Evolutionary conservation across 1,140 invertebrate genomes (phyloP), one percentile per base, ranked within the genome.

Genomic region (Portunus trituberculatus): DNA sequence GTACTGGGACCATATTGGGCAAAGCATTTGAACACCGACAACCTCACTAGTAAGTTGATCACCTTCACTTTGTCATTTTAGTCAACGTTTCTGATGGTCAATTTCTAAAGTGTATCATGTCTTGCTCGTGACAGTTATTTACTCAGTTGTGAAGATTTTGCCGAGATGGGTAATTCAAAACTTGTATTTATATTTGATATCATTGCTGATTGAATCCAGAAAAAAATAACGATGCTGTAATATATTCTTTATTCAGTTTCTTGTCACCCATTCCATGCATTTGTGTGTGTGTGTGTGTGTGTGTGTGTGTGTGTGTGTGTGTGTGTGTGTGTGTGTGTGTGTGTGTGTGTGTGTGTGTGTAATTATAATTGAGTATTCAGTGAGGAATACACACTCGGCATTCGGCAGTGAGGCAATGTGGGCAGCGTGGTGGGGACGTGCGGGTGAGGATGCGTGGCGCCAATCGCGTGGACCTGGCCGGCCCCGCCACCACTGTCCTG

Each of bases 1-100:
- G 97, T 97, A 25, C 96, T 97, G 12, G 97, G 96, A 14, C 97
- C 97, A 1, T 97, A 97, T 96, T 97, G 97, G 97, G 94, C 96
- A 14, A 84, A 96, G 20, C 92, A 96, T 16, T 93, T 97, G 0
- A 92, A 91, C 12, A 88, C 14, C 14, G 39, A 96, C 82, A 83
- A 88, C 6, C 88, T 96, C 12, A 59, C 20, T 28, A 92, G 94
- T 95, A 31, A 95, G 94, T 95, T 88, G 4, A 4, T 39, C 39
- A 32, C 1, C 14, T n/a, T 31, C 67, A 31, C 48, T 8, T 92
- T 29, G n/a, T 4, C 31, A 59, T 4, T 67, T 3, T 76, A 16
- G 39, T 14, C 32, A n/a, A 32, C 32, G 59, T 4, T 10, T 59
- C 52, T 4, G 52, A 20, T 12, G 8, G 20, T 52, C 12, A 48